These are phyloP conservation scores for Heloderma charlesbogerti DNA, from an alignment of 2,113 vertebrate genomes.

Conservation along the genomic window DNA sequence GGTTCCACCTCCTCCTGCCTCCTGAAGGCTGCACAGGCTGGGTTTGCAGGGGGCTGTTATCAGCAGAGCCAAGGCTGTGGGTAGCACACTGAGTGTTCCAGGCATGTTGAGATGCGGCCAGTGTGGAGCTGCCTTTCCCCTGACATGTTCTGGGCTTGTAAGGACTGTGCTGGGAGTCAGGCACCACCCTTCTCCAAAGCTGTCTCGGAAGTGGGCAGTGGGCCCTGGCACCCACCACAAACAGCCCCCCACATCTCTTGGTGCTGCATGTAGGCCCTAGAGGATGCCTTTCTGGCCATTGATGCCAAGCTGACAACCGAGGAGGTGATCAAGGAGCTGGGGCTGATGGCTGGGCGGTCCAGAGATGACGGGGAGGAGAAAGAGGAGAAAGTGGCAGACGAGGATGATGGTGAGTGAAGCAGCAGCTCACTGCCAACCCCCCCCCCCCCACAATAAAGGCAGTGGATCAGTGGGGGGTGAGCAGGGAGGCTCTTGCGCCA, in stretches of 20 bases:
- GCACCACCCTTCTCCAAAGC: no score
- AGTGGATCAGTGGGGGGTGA: no score
- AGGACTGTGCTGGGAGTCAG: background rate
- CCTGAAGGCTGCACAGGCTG: background rate
- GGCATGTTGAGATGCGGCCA: background rate
- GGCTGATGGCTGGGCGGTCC: slow-evolving; percentile 93
- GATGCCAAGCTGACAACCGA: slow-evolving; percentile 93
- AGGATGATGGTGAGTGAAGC: slow-evolving; percentile 91
- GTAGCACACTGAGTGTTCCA: background rate
- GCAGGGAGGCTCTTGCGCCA: no score
- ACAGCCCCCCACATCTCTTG: background rate
- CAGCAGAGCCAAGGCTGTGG: background rate
- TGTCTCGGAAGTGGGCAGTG: no score
- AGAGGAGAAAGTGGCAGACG: slow-evolving; percentile 94
- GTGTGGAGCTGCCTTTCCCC: background rate
- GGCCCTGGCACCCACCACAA: background rate
- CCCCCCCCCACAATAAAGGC: background rate
- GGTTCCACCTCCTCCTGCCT: background rate
- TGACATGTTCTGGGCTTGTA: background rate
- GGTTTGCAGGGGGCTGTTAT: background rate
- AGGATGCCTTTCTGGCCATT: slow-evolving; percentile 96
- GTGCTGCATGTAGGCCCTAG: slow-evolving; percentile 83
- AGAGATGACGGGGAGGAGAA: slow-evolving; percentile 86
- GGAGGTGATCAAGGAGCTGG: slow-evolving; percentile 94
- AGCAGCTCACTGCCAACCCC: no score